Conservation (phyloP, 2,113 vertebrate species). For the Felis catus region DNA sequence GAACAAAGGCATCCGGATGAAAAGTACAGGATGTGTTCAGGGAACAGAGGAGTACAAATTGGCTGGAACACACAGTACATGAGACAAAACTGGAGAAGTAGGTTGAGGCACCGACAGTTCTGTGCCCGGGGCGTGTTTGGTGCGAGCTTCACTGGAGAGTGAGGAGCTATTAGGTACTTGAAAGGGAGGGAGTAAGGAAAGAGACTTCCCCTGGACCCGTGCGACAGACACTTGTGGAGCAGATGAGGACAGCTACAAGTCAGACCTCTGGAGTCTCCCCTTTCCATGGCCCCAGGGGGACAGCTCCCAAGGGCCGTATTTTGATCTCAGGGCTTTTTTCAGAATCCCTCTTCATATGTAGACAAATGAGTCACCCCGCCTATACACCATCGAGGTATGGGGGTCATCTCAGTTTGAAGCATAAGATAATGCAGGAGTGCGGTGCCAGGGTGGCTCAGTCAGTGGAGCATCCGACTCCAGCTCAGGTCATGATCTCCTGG, state of each 20-base stretch:
- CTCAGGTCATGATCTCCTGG: too few relatives aligned
- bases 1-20: slow-evolving; percentile 7
- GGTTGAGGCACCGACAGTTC: neutral
- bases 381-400: neutral
- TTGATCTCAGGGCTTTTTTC: neutral
- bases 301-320: neutral
- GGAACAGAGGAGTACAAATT: neutral
- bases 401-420: neutral
- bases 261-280: too few relatives aligned
- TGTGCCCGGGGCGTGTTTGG: neutral
- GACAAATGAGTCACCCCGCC: neutral
- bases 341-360: neutral
- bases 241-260: neutral
- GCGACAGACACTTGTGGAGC: neutral
- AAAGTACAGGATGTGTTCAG: neutral
- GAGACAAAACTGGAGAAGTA: neutral
- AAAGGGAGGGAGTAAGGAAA: neutral
- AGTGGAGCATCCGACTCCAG: too few relatives aligned
- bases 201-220: neutral
- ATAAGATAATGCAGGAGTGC: neutral
- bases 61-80: neutral
- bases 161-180: neutral
- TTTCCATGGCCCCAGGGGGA: neutral
- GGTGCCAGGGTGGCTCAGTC: too few relatives aligned
- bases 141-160: neutral